phyloP scores from a whole-genome alignment of 2,888 invertebrate species.

The Stenichneumon culpator region DNA sequence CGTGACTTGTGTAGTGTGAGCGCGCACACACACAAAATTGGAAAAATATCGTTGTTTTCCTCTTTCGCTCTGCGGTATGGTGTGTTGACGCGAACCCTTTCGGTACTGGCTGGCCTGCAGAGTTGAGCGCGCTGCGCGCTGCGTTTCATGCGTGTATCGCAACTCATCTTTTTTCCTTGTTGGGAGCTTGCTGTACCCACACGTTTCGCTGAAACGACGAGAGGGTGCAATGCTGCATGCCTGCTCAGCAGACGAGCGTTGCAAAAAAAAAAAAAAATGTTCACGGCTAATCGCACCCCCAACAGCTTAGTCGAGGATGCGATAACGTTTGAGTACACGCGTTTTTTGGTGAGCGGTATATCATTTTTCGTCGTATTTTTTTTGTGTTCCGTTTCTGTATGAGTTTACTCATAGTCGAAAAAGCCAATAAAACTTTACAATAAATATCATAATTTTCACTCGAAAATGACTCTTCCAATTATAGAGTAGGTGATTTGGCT shows the following conservation, averaged over 20 bases:
- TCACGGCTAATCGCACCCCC: slow-evolving; percentile 63
- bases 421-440: neutral
- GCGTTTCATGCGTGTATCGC: slow-evolving; percentile 41
- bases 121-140: neutral
- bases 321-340: slow-evolving; percentile 54
- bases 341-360: slow-evolving; percentile 28
- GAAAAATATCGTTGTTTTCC: slow-evolving; percentile 59
- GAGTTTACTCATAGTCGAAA: neutral
- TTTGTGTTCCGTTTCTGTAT: neutral
- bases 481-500: slow-evolving; percentile 22
- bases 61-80: slow-evolving; percentile 45
- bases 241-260: slow-evolving; percentile 53
- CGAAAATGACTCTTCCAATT: slow-evolving; percentile 15
- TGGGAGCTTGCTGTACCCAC: slow-evolving; percentile 23
- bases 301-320: slow-evolving; percentile 42
- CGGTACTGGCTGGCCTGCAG: slow-evolving; percentile 36
- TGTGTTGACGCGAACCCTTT: slow-evolving; percentile 54
- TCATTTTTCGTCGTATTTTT: slow-evolving; percentile 24
- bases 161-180: slow-evolving; percentile 46
- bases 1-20: slow-evolving; percentile 13
- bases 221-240: slow-evolving; percentile 57
- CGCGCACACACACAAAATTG: neutral
- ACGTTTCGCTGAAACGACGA: slow-evolving; percentile 49
- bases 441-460: neutral
- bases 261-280: slow-evolving; percentile 46